Base-by-base conservation (phyloP, 2,797 vertebrate genomes). In the Tenualosa thibaudeaui region DNA sequence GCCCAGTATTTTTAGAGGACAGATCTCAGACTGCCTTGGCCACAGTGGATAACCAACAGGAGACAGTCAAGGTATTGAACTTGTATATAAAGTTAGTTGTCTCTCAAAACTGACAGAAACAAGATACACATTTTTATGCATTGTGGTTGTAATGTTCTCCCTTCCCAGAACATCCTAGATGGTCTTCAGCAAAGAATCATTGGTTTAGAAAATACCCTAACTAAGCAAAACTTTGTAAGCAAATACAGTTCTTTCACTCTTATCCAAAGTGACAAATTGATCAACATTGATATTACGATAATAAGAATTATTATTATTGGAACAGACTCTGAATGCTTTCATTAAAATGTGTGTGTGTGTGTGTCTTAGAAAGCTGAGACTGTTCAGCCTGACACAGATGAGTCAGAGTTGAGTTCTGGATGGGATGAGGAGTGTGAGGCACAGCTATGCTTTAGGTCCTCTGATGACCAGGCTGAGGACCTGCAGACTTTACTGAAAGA, bases 401-500 rank as follows among this genome's bases (percentile, higher is more conserved):
- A 78, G 15, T 37, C 68, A 10, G 68, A 75, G 37, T 46, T 78
- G 37, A 78, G 71, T 40, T 19, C 37, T 78, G 71, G 40, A 19
- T 78, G 40, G 19, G 81, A 84, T 53, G 84, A 89, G 54, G 86
- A 87, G 49, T 75, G 75, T 53, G 81, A 54, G 85, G 82, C 3
- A 10, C 51, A 86, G 75, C 56, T 89, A 46, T 84, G 82, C 53
- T 87, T 83, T 7, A 83, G 81, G 15, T 81, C 46, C 0, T 83
- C 89, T 51, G 86, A 89, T 46, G 88, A 84, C 68, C 86, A 68
- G 65, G 82, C 5, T 1, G 15, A 46, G 37, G 71, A 83, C 26
- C 68, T 90, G 37, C 85, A 88, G 83, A 81, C 37, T 8, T 62
- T 90, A 12, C 86, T 91, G 81, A 83, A 85, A 40, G 75, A 31